Conservation (phyloP, 2,797 vertebrate genomes). For the Glyptemys insculpta region DNA sequence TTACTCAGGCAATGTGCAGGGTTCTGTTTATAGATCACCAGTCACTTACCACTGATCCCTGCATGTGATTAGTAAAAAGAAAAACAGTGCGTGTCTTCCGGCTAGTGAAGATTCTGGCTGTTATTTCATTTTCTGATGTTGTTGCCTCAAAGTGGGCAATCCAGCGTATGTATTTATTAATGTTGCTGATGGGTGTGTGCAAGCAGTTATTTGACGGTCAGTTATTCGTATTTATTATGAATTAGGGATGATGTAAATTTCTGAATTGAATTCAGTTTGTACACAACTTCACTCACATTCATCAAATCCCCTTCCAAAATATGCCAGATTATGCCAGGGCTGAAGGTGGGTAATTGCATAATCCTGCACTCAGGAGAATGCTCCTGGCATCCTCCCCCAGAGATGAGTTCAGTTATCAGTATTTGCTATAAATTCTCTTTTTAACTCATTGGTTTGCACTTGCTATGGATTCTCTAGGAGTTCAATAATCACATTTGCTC, state of each 20-base stretch:
- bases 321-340: neutral
- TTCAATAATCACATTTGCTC: neutral
- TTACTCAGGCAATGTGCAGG: too few relatives aligned
- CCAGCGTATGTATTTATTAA: conserved; percentile 68
- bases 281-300: neutral
- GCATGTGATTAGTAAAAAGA: conserved; percentile 53
- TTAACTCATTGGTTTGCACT: conserved; percentile 19
- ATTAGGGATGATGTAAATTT: neutral
- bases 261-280: neutral
- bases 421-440: conserved; percentile 34
- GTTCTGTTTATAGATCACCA: too few relatives aligned
- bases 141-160: conserved; percentile 66
- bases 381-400: neutral
- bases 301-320: neutral
- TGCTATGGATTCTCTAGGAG: conserved; percentile 1
- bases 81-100: conserved; percentile 66
- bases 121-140: conserved; percentile 56
- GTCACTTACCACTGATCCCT: too few relatives aligned
- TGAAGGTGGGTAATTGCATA: neutral
- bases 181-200: conserved; percentile 66
- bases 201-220: conserved; percentile 63
- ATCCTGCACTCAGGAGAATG: neutral
- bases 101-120: conserved; percentile 68
- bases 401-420: neutral
- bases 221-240: conserved; percentile 59